Evolutionary conservation across 2,113 vertebrate species (phyloP).

Genomic region (Cynocephalus volans): DNA sequence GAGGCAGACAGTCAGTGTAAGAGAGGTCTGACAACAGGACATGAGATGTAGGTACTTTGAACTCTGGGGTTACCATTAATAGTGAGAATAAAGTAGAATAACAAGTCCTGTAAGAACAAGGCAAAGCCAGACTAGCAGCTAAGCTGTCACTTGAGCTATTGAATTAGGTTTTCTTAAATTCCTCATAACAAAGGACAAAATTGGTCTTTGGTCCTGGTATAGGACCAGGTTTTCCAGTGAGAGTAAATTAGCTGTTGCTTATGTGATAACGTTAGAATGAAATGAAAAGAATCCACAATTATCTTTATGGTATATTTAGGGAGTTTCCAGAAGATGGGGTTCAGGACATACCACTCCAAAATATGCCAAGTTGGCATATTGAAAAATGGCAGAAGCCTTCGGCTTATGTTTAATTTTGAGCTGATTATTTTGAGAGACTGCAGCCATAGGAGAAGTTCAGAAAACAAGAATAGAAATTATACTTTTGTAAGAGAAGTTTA

Average conservation of each 20-base stretch:
- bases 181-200: neutral
- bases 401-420: no score
- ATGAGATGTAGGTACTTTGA: neutral
- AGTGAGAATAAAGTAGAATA: neutral
- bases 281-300: neutral
- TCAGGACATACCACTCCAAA: no score
- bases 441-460: neutral
- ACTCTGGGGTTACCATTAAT: neutral
- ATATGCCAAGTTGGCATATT: no score
- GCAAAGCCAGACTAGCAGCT: neutral
- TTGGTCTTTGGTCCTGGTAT: neutral
- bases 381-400: no score
- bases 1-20: neutral
- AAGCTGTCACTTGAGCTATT: neutral
- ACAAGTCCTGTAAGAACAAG: neutral
- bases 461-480: neutral
- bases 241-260: neutral
- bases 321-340: neutral
- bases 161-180: neutral
- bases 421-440: no score
- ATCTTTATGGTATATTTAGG: neutral
- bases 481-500: neutral
- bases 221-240: neutral
- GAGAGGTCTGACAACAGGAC: neutral
- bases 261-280: neutral